Conservation (phyloP, 2,888 invertebrate genomes). For the Ennomos fuscantarius region DNA sequence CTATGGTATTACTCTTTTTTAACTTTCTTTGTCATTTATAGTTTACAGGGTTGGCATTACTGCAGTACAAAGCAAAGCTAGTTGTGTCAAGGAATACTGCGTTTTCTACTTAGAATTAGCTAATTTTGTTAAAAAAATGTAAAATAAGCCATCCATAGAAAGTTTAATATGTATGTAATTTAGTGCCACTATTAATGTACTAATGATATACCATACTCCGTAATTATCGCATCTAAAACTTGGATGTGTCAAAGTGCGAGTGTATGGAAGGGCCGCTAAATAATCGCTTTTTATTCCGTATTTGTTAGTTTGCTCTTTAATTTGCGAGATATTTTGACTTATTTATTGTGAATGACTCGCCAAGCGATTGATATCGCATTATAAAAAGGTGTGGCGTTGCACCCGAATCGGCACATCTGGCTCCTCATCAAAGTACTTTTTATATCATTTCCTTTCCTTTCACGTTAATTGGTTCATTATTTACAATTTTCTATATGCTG, state of each 20-base stretch:
- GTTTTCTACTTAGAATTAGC: conserved; percentile 61
- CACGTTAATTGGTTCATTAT: conserved; percentile 56
- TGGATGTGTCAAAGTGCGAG: conserved; percentile 74
- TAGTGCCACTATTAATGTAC: conserved; percentile 20
- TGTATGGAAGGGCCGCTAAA: conserved; percentile 66
- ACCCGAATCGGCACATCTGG: conserved; percentile 68
- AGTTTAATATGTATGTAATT: conserved; percentile 49
- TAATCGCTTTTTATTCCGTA: conserved; percentile 59
- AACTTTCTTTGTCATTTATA: conserved; percentile 34
- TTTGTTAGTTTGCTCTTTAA: conserved; percentile 50
- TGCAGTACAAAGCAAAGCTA: conserved; percentile 79
- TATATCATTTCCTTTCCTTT: conserved; percentile 55
- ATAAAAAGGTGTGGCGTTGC: conserved; percentile 54
- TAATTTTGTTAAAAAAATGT: conserved; percentile 55
- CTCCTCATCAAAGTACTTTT: conserved; percentile 38
- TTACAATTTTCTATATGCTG: conserved; percentile 31
- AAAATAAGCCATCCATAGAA: conserved; percentile 48
- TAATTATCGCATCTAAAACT: conserved; percentile 53
- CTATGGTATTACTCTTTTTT: too few relatives aligned
- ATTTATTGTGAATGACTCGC: conserved; percentile 7
- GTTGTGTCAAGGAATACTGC: conserved; percentile 76
- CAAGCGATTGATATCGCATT: conserved; percentile 6
- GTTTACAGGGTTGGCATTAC: conserved; percentile 54
- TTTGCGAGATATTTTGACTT: conserved; percentile 13
- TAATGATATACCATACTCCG: conserved; percentile 23